Percentiles rank a stretch among this genome's conserved stretches.
phyloP scores from a whole-genome alignment of 2,113 vertebrate species.

The Datnioides undecimradiatus region DNA sequence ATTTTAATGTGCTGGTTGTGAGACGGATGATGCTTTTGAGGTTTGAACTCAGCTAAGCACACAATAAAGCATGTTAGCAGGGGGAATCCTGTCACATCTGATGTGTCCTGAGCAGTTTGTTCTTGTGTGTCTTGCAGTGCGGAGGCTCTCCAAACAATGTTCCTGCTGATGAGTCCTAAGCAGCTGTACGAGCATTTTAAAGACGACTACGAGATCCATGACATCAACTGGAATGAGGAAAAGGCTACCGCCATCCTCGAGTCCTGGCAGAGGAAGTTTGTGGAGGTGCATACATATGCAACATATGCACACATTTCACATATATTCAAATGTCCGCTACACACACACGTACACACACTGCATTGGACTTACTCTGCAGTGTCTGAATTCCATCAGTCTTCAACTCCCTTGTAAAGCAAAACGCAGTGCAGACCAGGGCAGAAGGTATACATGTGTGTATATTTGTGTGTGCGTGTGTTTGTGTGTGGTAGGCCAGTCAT shows the following conservation, averaged over 20 bases:
- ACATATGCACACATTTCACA: background rate
- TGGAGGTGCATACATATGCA: constrained; percentile 86
- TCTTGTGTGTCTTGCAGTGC: constrained; percentile 84
- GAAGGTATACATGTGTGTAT: constrained; percentile 35
- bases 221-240: constrained; percentile 98
- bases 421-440: constrained; percentile 62
- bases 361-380: constrained; percentile 45
- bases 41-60: constrained; percentile 18
- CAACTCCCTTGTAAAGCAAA: constrained; percentile 83
- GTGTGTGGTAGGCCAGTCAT: constrained; percentile 74
- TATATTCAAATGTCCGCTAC: background rate
- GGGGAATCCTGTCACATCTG: background rate
- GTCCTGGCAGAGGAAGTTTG: constrained; percentile 97
- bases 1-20: constrained; percentile 10
- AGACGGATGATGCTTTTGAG: background rate
- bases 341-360: constrained; percentile 5
- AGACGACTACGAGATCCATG: constrained; percentile 97
- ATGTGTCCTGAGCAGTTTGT: constrained; percentile 24
- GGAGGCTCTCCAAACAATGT: constrained; percentile 97
- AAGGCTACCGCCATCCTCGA: constrained; percentile 94
- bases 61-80: constrained; percentile 26
- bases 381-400: constrained; percentile 85
- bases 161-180: constrained; percentile 97
- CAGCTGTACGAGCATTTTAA: constrained; percentile 98
- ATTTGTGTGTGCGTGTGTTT: constrained; percentile 44